Conservation (phyloP, 2,113 vertebrate genomes). For the Hippocampus zosterae region DNA sequence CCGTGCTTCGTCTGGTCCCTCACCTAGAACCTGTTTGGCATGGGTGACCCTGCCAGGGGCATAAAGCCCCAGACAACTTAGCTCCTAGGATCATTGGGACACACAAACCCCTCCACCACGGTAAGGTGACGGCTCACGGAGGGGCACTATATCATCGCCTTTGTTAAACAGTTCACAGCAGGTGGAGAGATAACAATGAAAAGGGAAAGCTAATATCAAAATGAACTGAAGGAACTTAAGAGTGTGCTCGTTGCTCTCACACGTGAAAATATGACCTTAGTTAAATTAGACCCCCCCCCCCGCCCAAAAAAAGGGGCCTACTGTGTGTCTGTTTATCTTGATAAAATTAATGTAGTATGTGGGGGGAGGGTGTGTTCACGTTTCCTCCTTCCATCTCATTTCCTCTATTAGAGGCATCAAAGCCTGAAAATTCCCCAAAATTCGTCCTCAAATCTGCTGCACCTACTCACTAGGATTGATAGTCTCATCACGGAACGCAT, state of each 20-base stretch:
- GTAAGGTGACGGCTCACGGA: too few relatives aligned
- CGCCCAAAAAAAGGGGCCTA: slow-evolving; percentile 14
- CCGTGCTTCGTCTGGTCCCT: too few relatives aligned
- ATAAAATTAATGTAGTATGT: too few relatives aligned
- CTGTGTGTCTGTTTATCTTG: too few relatives aligned
- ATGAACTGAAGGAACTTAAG: slow-evolving; percentile 34
- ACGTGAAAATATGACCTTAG: slow-evolving; percentile 34
- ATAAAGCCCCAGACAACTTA: too few relatives aligned
- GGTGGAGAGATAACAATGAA: slow-evolving; percentile 40
- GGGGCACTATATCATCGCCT: slow-evolving; percentile 28
- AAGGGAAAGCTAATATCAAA: slow-evolving; percentile 43
- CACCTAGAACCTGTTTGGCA: too few relatives aligned
- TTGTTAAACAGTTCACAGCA: slow-evolving; percentile 48
- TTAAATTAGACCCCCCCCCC: slow-evolving; percentile 20
- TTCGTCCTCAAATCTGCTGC: neutral
- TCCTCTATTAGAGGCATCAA: neutral
- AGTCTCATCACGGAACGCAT: neutral
- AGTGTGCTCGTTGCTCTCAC: slow-evolving; percentile 34
- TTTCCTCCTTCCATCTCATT: neutral
- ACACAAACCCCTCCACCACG: too few relatives aligned
- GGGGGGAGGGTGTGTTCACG: neutral
- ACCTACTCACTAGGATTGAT: neutral
- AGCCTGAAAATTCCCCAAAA: neutral
- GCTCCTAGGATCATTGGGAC: too few relatives aligned
- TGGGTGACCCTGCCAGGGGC: too few relatives aligned